Percentiles rank a stretch among this genome's conserved stretches.
These are phyloP conservation scores for Callyntrura guangdongensis DNA, from an alignment of 2,888 invertebrate genomes.

Conservation along the genomic window DNA sequence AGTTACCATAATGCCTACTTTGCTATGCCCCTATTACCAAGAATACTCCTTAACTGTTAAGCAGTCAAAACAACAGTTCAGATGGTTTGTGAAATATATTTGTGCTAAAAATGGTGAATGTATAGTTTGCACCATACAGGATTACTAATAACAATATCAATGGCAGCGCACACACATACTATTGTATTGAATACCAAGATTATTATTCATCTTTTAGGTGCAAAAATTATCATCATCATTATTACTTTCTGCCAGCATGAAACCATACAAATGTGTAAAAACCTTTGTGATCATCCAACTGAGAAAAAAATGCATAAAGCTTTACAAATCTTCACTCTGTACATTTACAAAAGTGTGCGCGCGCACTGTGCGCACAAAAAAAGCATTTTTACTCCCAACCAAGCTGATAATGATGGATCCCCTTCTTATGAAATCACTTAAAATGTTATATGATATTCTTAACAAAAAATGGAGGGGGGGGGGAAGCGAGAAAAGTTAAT, in stretches of 20 bases:
- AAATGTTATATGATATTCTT: slow-evolving; percentile 49
- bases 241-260: slow-evolving; percentile 42
- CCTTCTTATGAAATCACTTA: slow-evolving; percentile 36
- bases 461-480: not conserved
- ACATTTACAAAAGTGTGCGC: not conserved
- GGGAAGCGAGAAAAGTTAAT: not conserved
- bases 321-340: not conserved
- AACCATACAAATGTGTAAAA: slow-evolving; percentile 31
- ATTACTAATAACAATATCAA: not conserved
- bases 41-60: not conserved
- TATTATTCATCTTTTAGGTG: slow-evolving; percentile 17
- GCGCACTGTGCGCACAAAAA: not conserved
- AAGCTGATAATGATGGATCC: slow-evolving; percentile 37
- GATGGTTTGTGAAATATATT: not conserved
- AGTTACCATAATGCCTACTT: not conserved
- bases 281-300: slow-evolving; percentile 38
- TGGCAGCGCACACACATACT: not conserved
- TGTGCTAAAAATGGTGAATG: not conserved
- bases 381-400: slow-evolving; percentile 45
- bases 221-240: not conserved
- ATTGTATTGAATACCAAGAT: not conserved
- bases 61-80: not conserved
- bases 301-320: slow-evolving; percentile 11
- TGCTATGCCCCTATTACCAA: not conserved
- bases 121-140: not conserved